Evolutionary conservation across 2,888 invertebrate species (phyloP), one percentile per base, ranked within the genome.

Genomic region (Aphidoletes aphidimyza): DNA sequence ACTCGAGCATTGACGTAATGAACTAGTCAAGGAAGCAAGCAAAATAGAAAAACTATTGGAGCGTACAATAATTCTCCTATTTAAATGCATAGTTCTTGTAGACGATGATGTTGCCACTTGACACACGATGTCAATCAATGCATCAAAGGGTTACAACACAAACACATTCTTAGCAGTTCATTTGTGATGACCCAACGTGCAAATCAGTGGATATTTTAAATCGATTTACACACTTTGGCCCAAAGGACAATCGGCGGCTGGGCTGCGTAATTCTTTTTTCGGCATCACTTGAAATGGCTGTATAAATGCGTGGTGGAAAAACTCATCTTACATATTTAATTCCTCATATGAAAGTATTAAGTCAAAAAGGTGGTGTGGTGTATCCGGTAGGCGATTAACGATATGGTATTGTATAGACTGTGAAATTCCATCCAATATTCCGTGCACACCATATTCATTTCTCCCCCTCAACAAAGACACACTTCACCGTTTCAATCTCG

Each of bases 301-400:
- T 34, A 54, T 54, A 26, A 54, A 54, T 47, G 5, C 9, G 3
- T 19, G 0, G n/a, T 11, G 17, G 14, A 69, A 69, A 30, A 14
- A 14, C 30, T 30, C 69, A 30, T 69, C 69, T 69, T 30, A 69
- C 69, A 69, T 69, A 5, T 69, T 34, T 69, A 69, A 69, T 69
- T 69, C 30, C 30, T 30, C 69, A 69, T 69, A 69, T 30, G 69
- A 69, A 69, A 1, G 69, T 30, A 54, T 54, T 22, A 54, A 54
- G 54, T 54, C 47, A 17, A 6, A 69, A n/a, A 30, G 14, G 11
- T 69, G 69, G 69, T 11, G 30, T 69, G 69, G 34, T 69, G n/a
- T 69, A 69, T 69, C 69, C 69, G 69, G 69, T 69, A n/a, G 34
- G 69, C 69, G 69, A 69, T 69, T 69, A 69, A 69, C 69, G 34